Conservation (phyloP, 1,140 invertebrate species). For the Drosophila ohnishii region DNA sequence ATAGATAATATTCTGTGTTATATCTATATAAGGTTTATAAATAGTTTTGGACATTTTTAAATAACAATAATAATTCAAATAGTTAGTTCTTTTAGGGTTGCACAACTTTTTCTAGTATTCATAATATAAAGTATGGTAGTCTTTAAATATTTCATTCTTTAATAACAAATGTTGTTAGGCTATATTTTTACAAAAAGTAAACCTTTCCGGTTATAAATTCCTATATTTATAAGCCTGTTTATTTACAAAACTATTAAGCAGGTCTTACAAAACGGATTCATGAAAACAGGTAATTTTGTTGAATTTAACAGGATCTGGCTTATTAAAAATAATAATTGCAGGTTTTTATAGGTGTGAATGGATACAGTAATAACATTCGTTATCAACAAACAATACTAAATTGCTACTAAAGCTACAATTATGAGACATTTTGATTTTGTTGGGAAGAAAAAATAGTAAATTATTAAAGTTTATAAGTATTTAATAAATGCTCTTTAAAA, state of each 20-base stretch:
- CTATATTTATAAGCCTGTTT: neutral
- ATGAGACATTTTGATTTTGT: neutral
- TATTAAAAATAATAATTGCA: neutral
- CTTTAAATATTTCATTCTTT: too few species aligned
- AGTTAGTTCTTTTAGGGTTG: too few species aligned
- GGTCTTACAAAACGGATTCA: neutral
- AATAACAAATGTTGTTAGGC: too few species aligned
- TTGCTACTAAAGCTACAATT: neutral
- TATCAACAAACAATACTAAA: neutral
- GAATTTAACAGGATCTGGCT: neutral
- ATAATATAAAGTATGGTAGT: too few species aligned
- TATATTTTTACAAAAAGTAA: too few species aligned
- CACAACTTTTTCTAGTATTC: too few species aligned
- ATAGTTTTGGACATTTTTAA: too few species aligned
- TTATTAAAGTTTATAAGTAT: too few species aligned
- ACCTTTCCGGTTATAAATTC: neutral
- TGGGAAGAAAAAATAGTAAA: neutral
- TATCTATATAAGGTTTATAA: too few species aligned
- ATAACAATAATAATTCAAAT: too few species aligned
- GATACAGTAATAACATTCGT: neutral
- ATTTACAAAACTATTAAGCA: neutral
- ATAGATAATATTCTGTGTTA: neutral
- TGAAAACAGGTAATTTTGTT: neutral
- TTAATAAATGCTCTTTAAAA: too few species aligned
- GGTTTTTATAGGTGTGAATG: neutral